Base-by-base conservation (phyloP, 2,113 vertebrate genomes). In the Ceyx margarethae region DNA sequence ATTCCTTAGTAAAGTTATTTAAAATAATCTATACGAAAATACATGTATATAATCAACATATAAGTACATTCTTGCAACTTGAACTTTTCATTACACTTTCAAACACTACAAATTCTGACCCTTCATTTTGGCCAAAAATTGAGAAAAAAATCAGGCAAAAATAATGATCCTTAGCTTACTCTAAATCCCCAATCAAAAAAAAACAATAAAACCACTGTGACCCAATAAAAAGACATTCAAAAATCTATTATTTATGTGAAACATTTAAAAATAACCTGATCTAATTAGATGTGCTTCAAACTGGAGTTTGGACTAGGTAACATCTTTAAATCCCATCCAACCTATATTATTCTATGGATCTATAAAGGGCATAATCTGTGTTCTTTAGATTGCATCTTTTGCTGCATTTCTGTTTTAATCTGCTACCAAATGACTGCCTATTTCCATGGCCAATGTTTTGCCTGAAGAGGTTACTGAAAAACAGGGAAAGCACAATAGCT, bases 221-320 rank as follows among this genome's bases (percentile, higher is more conserved):
- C 40, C 60, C 61, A 77, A 71, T 71, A 83, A 87, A 84, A 48
- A 79, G 25, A 71, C 18, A 69, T 26, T 48, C 0, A 40, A 61
- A 87, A 53, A 20, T 4, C 3, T 51, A 15, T 53, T 93, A 82
- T 87, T 95, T 94, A 71, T 43, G 48, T 83, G 17, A 91, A 91
- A 66, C 1, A 0, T 78, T 92, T 91, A 68, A 54, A 85, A 92
- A 95, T 79, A 81, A 84, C 40, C 37, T 82, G 45, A 79, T 80
- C 89, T 92, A 87, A 89, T 73, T 79, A 81, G 62, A 65, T 0
- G 0, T 26, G 31, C 42, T 81, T 57, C 0, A 0, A 87, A 66
- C 22, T 75, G 45, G 12, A 87, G 54, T 11, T 11, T 82, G 45
- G 31, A 81, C n/a, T 79, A 54, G 11, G n/a, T 65, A 35, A 85